Base-by-base conservation (phyloP, 37 sponge, comb jelly and placozoan genomes). In the Spongia lamella region DNA sequence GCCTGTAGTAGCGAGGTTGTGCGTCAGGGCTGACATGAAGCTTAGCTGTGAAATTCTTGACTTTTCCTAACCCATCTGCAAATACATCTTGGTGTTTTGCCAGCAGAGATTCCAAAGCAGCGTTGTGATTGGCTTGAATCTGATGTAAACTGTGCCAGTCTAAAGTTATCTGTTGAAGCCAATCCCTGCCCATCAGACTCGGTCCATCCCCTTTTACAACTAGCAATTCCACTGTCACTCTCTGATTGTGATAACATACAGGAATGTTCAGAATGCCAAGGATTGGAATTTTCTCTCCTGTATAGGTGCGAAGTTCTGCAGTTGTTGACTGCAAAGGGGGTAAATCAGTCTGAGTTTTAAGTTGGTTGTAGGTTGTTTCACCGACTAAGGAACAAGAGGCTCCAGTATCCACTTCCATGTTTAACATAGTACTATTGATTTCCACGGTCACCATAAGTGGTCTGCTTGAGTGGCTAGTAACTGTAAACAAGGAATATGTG, bases 391-490 rank as follows among this genome's bases (percentile, higher is more conserved):
- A 72, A 36, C 62, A 31, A 20, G 81, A 34, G 26, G 73, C 73
- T 35, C 81, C 81, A 21, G 81, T 81, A 73, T 81, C 81, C 17
- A 70, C 24, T 33, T 81, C 72, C 81, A 81, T 82, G 32, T 73
- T n/a, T 11, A 82, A 35, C 15, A 33, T 50, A 0, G 20, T 49
- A 38, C 29, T 34, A 51, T 72, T 61, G 29, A 68, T 38, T 17
- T 22, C 14, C 24, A 81, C 61, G 38, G 69, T 19, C 53, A 58
- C 32, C 20, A 16, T 7, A 25, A 70, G 27, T 51, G 80, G 80
- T n/a, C n/a, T n/a, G n/a, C n/a, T n/a, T n/a, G n/a, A n/a, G n/a
- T n/a, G n/a, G n/a, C n/a, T n/a, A n/a, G n/a, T n/a, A n/a, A n/a
- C n/a, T n/a, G n/a, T n/a, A n/a, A n/a, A n/a, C n/a, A n/a, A n/a